Base-by-base conservation (phyloP, 2,888 invertebrate species). In the Drosophila meridionalis region DNA sequence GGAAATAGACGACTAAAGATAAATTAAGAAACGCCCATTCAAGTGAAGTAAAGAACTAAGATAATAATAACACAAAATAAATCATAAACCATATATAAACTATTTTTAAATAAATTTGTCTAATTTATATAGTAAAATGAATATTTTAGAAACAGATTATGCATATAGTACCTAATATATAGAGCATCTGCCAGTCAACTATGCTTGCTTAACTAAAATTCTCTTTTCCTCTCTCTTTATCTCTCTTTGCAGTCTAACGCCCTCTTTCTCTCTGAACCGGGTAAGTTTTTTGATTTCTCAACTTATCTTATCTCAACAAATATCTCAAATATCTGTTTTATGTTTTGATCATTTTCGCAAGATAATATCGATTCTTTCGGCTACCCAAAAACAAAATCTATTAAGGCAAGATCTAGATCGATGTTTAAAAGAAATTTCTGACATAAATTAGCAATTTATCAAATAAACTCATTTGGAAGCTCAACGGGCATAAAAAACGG, bases 381-480 rank as follows among this genome's bases (percentile, higher is more conserved):
- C 52, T 52, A 20, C 12, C 2, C 11, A 20, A 52, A 50, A 34
- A 34, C 11, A 9, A 30, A 34, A 68, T 38, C 9, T 50, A 57
- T 68, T 58, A 45, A 52, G 43, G 20, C 52, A 20, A 38, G 38
- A 52, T 68, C 14, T 38, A 26, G 30, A 57, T 50, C 43, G 42
- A 9, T n/a, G 28, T 30, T 30, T 6, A 36, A 34, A 42, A 20
- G 40, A 26, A 30, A 47, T 20, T 56, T 42, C 14, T 1, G 62
- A 58, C 73, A 77, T 70, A 65, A 77, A 68, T 81, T 48, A 62
- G 64, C 65, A 60, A 69, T 66, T 77, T 73, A 86, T 70, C 70
- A 66, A 66, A 42, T 47, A 9, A 72, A 40, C 66, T 28, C 65
- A 50, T 70, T 64, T 56, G 58, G 36, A 14, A 14, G 40, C 14